Evolutionary conservation across 2,888 invertebrate genomes (phyloP).

Genomic region (Vannuccia rotundouncinata): DNA sequence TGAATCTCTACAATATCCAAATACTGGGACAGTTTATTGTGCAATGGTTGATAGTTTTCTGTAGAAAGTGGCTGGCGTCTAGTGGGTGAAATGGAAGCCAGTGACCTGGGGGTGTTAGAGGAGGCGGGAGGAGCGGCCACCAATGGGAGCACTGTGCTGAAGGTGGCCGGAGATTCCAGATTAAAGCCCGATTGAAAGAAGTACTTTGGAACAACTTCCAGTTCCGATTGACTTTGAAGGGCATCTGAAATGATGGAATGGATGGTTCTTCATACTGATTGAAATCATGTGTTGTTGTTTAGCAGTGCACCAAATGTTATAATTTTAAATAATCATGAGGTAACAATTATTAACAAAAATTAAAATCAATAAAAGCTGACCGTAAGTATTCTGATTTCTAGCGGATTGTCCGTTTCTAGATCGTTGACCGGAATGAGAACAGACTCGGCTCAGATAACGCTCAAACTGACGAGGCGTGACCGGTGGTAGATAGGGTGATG

Average conservation of each 20-base stretch:
- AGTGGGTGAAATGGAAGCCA: background rate
- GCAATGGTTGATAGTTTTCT: conserved; percentile 14
- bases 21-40: conserved; percentile 72
- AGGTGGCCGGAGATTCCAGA: conserved; percentile 72
- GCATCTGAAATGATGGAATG: no score
- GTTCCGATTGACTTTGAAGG: conserved; percentile 8
- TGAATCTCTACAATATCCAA: conserved; percentile 88
- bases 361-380: background rate
- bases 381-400: background rate
- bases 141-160: conserved; percentile 68
- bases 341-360: no score
- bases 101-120: background rate
- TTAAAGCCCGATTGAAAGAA: conserved; percentile 74
- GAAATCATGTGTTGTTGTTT: no score
- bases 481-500: conserved; percentile 74
- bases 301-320: no score
- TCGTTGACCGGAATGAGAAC: background rate
- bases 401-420: background rate
- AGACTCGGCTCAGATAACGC: conserved; percentile 65
- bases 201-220: conserved; percentile 58
- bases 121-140: conserved; percentile 44
- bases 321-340: no score
- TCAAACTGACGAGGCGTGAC: conserved; percentile 78
- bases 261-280: no score
- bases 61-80: background rate